Conservation (phyloP, 2,797 vertebrate species). For the Fistularia tabacaria region DNA sequence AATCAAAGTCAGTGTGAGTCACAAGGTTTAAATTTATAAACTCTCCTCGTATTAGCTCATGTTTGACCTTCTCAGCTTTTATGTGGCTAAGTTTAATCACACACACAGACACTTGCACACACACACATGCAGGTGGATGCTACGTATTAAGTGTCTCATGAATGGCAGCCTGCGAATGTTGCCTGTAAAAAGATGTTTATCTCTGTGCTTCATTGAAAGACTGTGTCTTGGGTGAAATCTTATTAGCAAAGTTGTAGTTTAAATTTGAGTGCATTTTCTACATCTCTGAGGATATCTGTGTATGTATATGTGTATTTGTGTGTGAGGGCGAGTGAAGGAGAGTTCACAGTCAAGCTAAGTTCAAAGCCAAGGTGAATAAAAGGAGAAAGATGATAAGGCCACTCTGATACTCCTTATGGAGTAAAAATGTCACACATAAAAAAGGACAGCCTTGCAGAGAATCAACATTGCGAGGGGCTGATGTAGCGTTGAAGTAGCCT, state of each 20-base stretch:
- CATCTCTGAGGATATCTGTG: slow-evolving; percentile 32
- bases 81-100: slow-evolving; percentile 17
- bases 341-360: slow-evolving; percentile 59
- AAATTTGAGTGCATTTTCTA: slow-evolving; percentile 40
- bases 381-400: slow-evolving; percentile 76
- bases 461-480: slow-evolving; percentile 72
- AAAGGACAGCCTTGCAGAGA: slow-evolving; percentile 71
- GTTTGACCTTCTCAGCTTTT: slow-evolving; percentile 19
- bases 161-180: slow-evolving; percentile 14
- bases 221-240: slow-evolving; percentile 17
- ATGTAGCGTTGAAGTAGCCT: slow-evolving; percentile 75
- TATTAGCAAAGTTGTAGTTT: slow-evolving; percentile 40
- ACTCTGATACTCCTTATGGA: slow-evolving; percentile 68
- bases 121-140: slow-evolving; percentile 28
- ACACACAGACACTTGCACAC: not conserved
- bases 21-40: slow-evolving; percentile 30
- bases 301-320: not conserved
- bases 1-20: slow-evolving; percentile 10
- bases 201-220: slow-evolving; percentile 14
- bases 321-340: slow-evolving; percentile 27
- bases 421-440: slow-evolving; percentile 70
- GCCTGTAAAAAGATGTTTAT: slow-evolving; percentile 10
- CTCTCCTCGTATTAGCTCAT: slow-evolving; percentile 19
- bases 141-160: slow-evolving; percentile 27
- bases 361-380: slow-evolving; percentile 76